Evolutionary conservation across 2,113 vertebrate genomes (phyloP), one percentile per base, ranked within the genome.

Genomic region (Saiga tatarica): DNA sequence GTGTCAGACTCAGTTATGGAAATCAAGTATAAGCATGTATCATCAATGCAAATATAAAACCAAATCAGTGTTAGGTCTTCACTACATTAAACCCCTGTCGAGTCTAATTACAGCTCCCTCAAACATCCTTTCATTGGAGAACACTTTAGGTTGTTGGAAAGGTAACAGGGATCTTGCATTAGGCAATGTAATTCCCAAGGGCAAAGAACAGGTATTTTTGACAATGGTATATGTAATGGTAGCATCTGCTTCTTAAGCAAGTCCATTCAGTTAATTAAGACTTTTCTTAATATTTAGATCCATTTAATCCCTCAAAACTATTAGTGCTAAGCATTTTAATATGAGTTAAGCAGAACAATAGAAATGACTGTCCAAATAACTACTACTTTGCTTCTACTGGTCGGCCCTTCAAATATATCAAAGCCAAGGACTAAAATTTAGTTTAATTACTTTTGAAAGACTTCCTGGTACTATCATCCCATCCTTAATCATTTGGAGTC

Each of bases 31-130:
- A 96, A 96, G 57, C 30, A 57, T 93, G 64, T 74, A 97, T 93
- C 94, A 97, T 91, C 87, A 96, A 97, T 91, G 36, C 94, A 97
- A 98, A 97, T 96, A 97, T 53, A 88, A 96, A 98, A 92, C 95
- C 42, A 97, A 98, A 96, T 97, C 92, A 96, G 79, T 97, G 47
- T 95, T 97, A 97, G 79, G 42, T 96, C 85, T 96, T 95, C 93
- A 95, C 97, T 98, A 96, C 50, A 90, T 97, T 96, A 97, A 84
- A 87, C n/a, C 81, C 76, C 88, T 95, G 95, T 96, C 33, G 0
- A 97, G 59, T 96, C 86, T 91, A 92, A 97, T 87, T 64, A 90
- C 10, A 87, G 14, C 15, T 83, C 82, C 47, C 23, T 95, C 60
- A 90, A 93, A 96, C 26, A 91, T 67, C 7, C 36, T 67, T 74